Evolutionary conservation across 2,113 vertebrate species (phyloP), one percentile per base, ranked within the genome.

Genomic region (Heterochromis multidens): DNA sequence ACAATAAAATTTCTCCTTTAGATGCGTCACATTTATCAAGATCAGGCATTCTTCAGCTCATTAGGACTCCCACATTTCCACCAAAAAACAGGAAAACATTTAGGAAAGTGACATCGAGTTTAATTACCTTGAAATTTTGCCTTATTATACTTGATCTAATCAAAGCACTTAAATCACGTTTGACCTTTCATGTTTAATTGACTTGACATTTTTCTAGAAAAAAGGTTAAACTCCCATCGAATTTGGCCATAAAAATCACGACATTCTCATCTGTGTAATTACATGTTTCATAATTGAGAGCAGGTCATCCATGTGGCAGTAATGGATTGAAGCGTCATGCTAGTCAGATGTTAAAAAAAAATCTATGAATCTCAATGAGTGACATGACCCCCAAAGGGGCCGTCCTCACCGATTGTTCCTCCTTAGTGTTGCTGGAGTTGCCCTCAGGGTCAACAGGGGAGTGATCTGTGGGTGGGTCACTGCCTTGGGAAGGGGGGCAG

Each of bases 401-500:
- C 1, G 27, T 59, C 0, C 89, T 93, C 80, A 95, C 94, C 83
- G 54, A 87, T 60, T 92, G 90, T 19, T 92, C 92, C 85, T 95
- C 93, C 84, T 81, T 90, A 81, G 87, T 4, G 57, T n/a, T 87
- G 87, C 57, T 81, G 58, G 86, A 27, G 80, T 25, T 82, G 52
- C 86, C 91, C 80, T 93, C 89, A 1, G 77, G 85, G 54, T 93
- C 89, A 23, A 84, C 74, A 3, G 88, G 89, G 61, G 87, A 91
- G 62, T 81, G 88, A 95, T 97, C 97, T 88, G 97, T 96, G 1
- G 87, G 88, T 81, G 87, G 91, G 85, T 94, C 93, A 17, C 96
- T 97, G 85, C 95, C 94, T 29, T 97, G 97, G 88, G 97, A 97
- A 2, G 96, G 95, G 84, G 97, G 97, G 84, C 97, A 97, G 95